Evolutionary conservation across 2,888 invertebrate species (phyloP), one percentile per base, ranked within the genome.

Genomic region (Mamestra brassicae): DNA sequence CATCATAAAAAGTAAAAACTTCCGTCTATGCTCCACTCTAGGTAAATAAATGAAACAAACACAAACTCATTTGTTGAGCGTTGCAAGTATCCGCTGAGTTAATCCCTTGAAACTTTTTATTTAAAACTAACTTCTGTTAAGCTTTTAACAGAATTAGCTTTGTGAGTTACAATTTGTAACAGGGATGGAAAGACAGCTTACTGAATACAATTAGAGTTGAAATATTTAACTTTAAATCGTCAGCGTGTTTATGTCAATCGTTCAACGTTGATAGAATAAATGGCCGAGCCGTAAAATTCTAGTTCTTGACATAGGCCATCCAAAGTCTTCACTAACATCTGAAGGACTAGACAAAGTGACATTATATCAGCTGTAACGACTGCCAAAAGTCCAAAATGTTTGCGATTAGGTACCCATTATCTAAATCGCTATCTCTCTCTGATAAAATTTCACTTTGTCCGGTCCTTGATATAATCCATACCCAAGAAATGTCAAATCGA

Each of bases 71-170:
- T 76, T 76, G 63, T 67, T 42, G 61, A 65, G 34, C 66, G 54
- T 61, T 26, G 52, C 38, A 65, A 73, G 42, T 66, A 62, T 55
- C 55, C 38, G 61, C 75, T 13, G 54, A 66, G 76, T 79, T 80
- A 79, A 79, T 79, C 76, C 61, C 52, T 57, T 34, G 34, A 61
- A 75, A 70, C 36, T 74, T 79, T 74, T 75, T 54, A 34, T 60
- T 61, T 54, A 11, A 57, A 64, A 80, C 69, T 60, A 81, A 77
- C 55, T 81, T 71, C 26, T 36, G 54, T n/a, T 74, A 67, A 71
- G 71, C 65, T 54, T 71, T 66, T 71, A 64, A 64, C 67, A 13
- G 63, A 71, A 64, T 76, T 64, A 80, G 61, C 80, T 80, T 69
- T 64, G 57, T 34, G 26, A 79, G 36, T 72, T 65, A 65, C 72